A percentile compares a stretch with the other conserved stretches of the same genome.
Evolutionary conservation across 1,140 invertebrate genomes (phyloP).

Genomic region (Lethocerus indicus): DNA sequence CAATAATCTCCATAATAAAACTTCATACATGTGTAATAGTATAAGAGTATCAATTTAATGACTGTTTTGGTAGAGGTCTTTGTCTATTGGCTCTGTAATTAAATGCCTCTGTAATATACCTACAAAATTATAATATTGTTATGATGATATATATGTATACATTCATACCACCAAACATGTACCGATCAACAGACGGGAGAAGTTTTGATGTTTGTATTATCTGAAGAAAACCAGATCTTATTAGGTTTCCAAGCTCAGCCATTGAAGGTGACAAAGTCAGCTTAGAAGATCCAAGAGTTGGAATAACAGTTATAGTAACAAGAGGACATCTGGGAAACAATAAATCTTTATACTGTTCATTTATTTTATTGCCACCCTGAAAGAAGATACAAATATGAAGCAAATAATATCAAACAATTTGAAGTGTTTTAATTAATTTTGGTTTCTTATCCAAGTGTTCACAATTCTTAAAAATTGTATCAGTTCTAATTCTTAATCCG

Average conservation of each 20-base stretch:
- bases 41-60: not conserved
- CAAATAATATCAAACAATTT: not conserved
- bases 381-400: slow-evolving; percentile 14
- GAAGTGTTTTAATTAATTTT: not conserved
- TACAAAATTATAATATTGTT: no score
- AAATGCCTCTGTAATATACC: no score
- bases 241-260: slow-evolving; percentile 30
- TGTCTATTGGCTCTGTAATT: no score
- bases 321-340: slow-evolving; percentile 44
- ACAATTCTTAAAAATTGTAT: not conserved
- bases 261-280: slow-evolving; percentile 41
- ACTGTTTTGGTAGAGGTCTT: no score
- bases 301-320: slow-evolving; percentile 40
- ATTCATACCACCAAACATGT: not conserved
- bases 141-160: no score
- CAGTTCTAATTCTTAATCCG: not conserved
- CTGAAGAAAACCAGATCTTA: slow-evolving; percentile 38
- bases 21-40: not conserved
- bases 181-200: no score
- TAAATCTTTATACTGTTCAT: slow-evolving; percentile 42
- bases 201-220: slow-evolving; percentile 31
- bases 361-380: slow-evolving; percentile 55
- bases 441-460: not conserved
- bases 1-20: not conserved
- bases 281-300: slow-evolving; percentile 25